Evolutionary conservation across 2,797 vertebrate species (phyloP), one percentile per base, ranked within the genome.

Genomic region (Protonibea diacanthus): DNA sequence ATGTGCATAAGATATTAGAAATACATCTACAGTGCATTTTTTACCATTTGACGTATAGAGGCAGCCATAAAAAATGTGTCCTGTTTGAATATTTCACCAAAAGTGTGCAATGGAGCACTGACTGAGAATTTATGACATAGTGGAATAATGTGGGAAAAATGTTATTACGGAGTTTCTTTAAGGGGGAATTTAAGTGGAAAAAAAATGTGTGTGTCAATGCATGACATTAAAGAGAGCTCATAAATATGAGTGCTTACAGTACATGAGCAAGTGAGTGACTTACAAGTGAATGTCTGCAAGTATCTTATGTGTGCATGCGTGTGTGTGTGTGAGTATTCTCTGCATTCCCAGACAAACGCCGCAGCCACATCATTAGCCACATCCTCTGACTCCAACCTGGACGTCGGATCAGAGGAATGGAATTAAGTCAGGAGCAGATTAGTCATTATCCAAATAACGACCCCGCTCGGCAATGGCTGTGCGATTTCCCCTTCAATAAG

Each of bases 401-500:
- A 87, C 82, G 75, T 74, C 68, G 33, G 85, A 88, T 89, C 85
- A 92, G 85, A 91, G 83, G 82, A 86, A 90, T 44, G 90, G 86
- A 90, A 86, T 88, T 81, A 89, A 91, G 79, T 82, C 81, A 23
- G 80, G 81, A 81, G 77, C 84, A 86, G 84, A 92, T 94, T 88
- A 92, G 90, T 89, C 91, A 92, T 92, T 92, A 92, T 92, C 90
- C 82, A 86, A 91, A 89, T 92, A 92, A 91, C 81, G 81, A 89
- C 84, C 86, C 79, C 57, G 18, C 82, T 88, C 83, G 27, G 86
- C 88, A 86, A 80, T 49, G 74, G 85, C 86, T 76, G 81, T 53
- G 71, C 53, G 78, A 86, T 91, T 91, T 92, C 89, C 89, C 86
- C 90, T 93, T 92, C 91, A 91, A 88, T 91, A 88, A 92, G 90